Percentiles rank a stretch among this genome's conserved stretches.
phyloP scores from a whole-genome alignment of 1,140 invertebrate genomes.

The Oscheius sp. region DNA sequence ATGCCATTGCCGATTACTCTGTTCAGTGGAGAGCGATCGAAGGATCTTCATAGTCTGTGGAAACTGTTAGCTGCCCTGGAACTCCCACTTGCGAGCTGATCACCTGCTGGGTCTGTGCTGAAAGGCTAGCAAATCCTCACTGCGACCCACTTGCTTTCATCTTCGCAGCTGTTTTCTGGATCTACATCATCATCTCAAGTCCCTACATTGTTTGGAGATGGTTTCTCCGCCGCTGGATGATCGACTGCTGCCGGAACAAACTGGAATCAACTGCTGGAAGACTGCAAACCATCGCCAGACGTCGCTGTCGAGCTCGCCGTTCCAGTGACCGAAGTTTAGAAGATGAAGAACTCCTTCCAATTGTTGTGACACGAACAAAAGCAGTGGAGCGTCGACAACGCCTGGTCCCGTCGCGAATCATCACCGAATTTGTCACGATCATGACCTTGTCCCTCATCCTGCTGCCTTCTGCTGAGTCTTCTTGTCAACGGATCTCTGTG shows the following conservation, averaged over 20 bases:
- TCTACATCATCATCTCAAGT: background rate
- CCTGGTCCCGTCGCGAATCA: background rate
- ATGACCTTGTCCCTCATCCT: background rate
- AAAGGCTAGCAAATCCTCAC: background rate
- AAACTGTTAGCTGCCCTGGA: background rate
- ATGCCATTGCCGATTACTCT: background rate
- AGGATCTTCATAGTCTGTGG: background rate
- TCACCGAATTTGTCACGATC: background rate
- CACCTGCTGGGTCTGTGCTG: background rate
- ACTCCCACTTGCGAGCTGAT: background rate
- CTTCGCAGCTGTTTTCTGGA: background rate
- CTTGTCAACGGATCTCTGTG: background rate
- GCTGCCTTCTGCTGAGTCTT: background rate
- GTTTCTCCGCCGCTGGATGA: no score
- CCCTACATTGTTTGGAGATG: background rate
- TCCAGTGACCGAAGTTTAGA: background rate
- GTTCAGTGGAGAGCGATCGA: background rate
- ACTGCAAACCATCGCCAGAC: background rate
- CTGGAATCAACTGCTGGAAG: background rate
- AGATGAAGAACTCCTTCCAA: background rate
- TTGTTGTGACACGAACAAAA: no score
- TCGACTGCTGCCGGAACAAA: background rate
- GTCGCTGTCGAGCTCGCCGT: background rate
- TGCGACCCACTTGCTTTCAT: background rate
- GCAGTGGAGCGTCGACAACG: background rate